Evolutionary conservation across 2,113 vertebrate species (phyloP), one percentile per base, ranked within the genome.

Genomic region (Argyrosomus japonicus): DNA sequence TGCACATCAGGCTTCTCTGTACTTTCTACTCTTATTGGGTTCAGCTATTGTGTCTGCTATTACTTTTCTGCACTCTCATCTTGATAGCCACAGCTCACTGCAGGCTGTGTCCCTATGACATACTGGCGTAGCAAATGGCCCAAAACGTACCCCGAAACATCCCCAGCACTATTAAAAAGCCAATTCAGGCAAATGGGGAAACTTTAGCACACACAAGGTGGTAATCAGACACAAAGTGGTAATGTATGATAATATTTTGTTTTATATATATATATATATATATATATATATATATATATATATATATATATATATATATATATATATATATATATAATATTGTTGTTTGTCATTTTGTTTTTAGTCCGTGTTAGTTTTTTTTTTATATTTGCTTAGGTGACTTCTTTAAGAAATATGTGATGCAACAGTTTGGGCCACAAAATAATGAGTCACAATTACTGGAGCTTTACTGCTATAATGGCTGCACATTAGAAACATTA

Each of bases 71-170:
- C 89, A 88, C 82, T 68, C 68, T 91, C 89, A 89, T 89, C 79
- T 87, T 83, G 86, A 91, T 87, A 82, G 91, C 87, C 72, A 87
- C 89, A 91, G 80, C 84, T 89, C 82, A 87, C 88, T 92, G 84
- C 89, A 83, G 82, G 84, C 79, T 83, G 67, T 81, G 87, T 91
- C 82, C 77, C 80, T 87, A 68, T 86, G 82, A 87, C 86, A 84
- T 67, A 72, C 69, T 83, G 43, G 1, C 75, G n/a, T 69, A 82
- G 89, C 72, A 91, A 92, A 91, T 92, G 87, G 82, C 75, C 91
- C 84, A 80, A 83, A 84, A 91, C 85, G 67, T 64, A 68, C 65
- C 77, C 71, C 21, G 40, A 78, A 86, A 87, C 85, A 63, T 79
- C 77, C 43, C 61, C 73, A 27, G 67, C 36, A 81, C 85, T 76